Base-by-base conservation (phyloP, 2,888 invertebrate species). In the Dyspetes luteomarginatus region DNA sequence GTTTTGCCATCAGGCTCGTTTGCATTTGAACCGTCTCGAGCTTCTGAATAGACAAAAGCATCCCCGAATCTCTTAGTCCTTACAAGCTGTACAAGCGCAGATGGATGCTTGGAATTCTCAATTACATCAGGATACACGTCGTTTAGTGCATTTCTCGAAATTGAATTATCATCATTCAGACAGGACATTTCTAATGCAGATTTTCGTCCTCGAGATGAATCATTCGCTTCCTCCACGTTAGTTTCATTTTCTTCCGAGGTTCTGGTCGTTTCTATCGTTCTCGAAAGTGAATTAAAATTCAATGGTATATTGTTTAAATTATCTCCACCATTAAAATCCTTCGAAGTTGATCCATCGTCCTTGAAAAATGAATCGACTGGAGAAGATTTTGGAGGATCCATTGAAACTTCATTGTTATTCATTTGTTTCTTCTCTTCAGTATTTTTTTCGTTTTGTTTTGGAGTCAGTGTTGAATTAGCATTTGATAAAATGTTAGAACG, bases 41-140 rank as follows among this genome's bases (percentile, higher is more conserved):
- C 28, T 28, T 74, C 81, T 1, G 36, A 69, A 55, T 30, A 5
- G 7, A 24, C 36, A 5, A 58, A 22, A 15, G 69, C 55, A 55
- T 77, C 64, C 15, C 45, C 78, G 28, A 78, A 75, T 68, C 84
- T 68, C 48, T 82, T 84, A 1, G 76, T 80, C 2, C 84, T 62
- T 1, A 79, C 52, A 17, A 78, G 76, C 52, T 52, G 45, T 12
- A 65, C 55, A 43, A 78, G n/a, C 1, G 65, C 19, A 5, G 73
- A 71, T 2, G 74, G 48, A 78, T 78, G 41, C 26, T 71, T 62
- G 12, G 73, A 22, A 19, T 81, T 43, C 52, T 82, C 48, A 2
- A 60, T 22, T 0, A 67, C 5, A 17, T 85, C 82, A 0, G 83
- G 80, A 79, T 82, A 82, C 12, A 84, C 68, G 28, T 84, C 81